These are phyloP conservation scores for Sarcophaga bullata DNA, from an alignment of 1,140 invertebrate species.

Conservation along the genomic window DNA sequence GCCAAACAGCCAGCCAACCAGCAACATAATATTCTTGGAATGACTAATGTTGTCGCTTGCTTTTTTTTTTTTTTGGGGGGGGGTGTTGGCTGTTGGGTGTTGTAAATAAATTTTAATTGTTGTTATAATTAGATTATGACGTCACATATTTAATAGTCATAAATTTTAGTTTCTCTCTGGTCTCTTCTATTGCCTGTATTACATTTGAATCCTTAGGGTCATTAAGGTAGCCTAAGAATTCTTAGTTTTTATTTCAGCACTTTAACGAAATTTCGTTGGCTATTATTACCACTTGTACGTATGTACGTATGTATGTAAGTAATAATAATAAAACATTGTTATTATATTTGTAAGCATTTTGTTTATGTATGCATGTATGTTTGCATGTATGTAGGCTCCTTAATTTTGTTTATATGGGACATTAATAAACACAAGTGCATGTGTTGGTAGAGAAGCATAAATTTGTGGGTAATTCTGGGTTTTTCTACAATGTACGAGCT, in stretches of 20 bases:
- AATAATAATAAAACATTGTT: neutral
- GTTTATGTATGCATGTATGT: neutral
- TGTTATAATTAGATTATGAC: conserved; percentile 27
- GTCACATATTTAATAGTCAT: conserved; percentile 15
- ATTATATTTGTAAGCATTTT: neutral
- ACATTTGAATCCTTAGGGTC: neutral
- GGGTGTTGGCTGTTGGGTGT: neutral
- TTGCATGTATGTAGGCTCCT: neutral
- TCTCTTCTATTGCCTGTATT: neutral
- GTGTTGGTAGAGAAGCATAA: neutral
- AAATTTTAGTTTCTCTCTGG: neutral
- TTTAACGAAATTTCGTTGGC: too few relatives aligned
- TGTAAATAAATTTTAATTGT: neutral
- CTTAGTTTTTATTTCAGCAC: too few relatives aligned
- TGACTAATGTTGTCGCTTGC: too few relatives aligned
- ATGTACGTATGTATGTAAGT: neutral
- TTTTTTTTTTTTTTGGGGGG: neutral
- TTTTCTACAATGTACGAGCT: neutral
- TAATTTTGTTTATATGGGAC: neutral
- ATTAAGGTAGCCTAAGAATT: too few relatives aligned
- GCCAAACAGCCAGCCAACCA: too few relatives aligned
- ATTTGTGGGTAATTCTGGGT: neutral
- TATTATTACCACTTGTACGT: neutral
- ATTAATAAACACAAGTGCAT: neutral
- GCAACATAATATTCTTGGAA: too few relatives aligned